phyloP scores from a whole-genome alignment of 53 echinoderm and acorn worm genomes.

The Mesocentrotus franciscanus region DNA sequence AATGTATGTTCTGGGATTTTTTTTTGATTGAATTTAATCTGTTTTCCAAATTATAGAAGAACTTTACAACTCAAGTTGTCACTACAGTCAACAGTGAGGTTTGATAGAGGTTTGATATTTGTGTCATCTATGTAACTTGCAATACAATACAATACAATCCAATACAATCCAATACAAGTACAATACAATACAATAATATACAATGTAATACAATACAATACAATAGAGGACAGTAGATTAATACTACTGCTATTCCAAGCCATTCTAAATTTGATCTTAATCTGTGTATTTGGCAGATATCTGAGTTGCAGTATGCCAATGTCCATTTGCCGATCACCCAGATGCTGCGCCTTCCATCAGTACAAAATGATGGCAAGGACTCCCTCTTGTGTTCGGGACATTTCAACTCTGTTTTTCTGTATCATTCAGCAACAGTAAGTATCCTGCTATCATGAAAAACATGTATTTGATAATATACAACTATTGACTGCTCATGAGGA shows the following conservation, averaged over 20 bases:
- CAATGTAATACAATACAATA: not conserved
- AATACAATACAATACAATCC: not conserved
- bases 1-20: not conserved
- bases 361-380: constrained; percentile 84
- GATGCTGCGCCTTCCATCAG: constrained; percentile 83
- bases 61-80: not conserved
- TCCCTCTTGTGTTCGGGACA: constrained; percentile 89
- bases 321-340: constrained; percentile 94
- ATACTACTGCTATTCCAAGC: not conserved
- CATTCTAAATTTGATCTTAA: not conserved
- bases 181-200: not conserved
- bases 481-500: too few species aligned
- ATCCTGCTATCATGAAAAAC: not conserved
- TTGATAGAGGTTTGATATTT: not conserved
- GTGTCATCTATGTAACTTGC: not conserved
- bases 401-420: constrained; percentile 81
- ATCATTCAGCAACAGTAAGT: constrained; percentile 73
- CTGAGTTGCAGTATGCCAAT: constrained; percentile 81
- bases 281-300: constrained; percentile 68
- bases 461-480: not conserved
- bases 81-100: too few species aligned
- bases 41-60: not conserved
- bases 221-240: not conserved
- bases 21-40: not conserved
- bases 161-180: not conserved